Evolutionary conservation across 2,113 vertebrate genomes (phyloP).

Genomic region (Ptychochromis oligacanthus): DNA sequence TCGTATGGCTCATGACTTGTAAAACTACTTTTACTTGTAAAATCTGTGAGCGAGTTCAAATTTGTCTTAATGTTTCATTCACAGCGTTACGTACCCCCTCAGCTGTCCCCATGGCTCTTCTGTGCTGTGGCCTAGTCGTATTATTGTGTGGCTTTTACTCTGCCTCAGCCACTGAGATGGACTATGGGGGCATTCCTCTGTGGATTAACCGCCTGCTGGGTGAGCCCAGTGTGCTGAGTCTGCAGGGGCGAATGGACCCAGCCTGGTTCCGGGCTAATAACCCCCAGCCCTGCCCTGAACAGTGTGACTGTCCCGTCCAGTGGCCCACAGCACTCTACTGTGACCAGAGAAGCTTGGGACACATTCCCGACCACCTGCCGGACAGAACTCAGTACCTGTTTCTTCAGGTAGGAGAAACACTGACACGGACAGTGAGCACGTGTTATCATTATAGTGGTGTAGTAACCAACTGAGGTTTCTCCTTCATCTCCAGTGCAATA

Average conservation of each 20-base stretch:
- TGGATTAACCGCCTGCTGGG: constrained; percentile 78
- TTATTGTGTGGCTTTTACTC: constrained; percentile 44
- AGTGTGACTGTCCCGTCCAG: constrained; percentile 81
- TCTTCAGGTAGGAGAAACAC: constrained; percentile 67
- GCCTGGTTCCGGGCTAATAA: constrained; percentile 74
- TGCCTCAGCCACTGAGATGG: constrained; percentile 51
- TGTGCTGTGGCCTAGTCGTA: constrained; percentile 6
- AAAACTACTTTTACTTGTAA: not conserved
- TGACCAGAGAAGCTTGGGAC: constrained; percentile 68
- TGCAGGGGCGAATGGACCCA: constrained; percentile 71
- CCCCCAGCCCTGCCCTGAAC: constrained; percentile 64
- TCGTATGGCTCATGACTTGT: not conserved
- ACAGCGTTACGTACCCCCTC: not conserved
- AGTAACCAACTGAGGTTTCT: constrained; percentile 4
- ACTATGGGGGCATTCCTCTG: constrained; percentile 80
- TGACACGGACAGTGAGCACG: not conserved
- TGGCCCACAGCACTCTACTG: constrained; percentile 82
- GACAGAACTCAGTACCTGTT: constrained; percentile 77
- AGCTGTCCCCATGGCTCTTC: constrained; percentile 47
- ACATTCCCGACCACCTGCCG: constrained; percentile 64
- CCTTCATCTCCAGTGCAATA: not conserved
- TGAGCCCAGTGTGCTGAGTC: constrained; percentile 80
- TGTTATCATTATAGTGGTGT: constrained; percentile 8
- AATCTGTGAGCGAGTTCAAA: not conserved
- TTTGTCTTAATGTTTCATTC: not conserved